Conservation (phyloP, 2,888 invertebrate genomes). For the Cheilosia scutellata region DNA sequence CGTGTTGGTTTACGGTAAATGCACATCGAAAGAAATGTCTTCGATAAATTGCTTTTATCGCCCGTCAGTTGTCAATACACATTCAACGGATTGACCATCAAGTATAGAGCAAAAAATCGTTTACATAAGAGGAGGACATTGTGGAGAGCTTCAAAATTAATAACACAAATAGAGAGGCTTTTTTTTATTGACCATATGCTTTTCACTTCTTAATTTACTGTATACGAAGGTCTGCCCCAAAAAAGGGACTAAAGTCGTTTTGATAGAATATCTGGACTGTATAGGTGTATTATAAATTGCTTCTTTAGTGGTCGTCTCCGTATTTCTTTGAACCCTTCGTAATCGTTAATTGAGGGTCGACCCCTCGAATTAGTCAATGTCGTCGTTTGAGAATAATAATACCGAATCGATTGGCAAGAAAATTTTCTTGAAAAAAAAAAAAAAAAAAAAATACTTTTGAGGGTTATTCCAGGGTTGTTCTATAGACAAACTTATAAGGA, state of each 20-base stretch:
- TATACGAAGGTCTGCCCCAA: background rate
- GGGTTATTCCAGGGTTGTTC: too few relatives aligned
- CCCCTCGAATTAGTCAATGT: conserved; percentile 10
- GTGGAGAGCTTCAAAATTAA: background rate
- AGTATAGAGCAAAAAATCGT: background rate
- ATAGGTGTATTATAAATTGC: conserved; percentile 1
- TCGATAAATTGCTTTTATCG: conserved; percentile 4
- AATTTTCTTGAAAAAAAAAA: background rate
- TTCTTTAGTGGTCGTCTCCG: background rate
- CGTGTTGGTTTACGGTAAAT: conserved; percentile 8
- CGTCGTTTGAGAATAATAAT: background rate
- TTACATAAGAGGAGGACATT: background rate
- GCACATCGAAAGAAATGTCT: background rate
- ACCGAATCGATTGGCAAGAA: background rate
- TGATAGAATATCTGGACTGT: background rate
- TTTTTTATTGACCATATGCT: background rate
- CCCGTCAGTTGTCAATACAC: background rate
- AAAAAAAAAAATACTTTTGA: too few relatives aligned
- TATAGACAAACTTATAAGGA: too few relatives aligned
- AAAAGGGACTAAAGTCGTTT: background rate
- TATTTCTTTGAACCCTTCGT: conserved; percentile 27
- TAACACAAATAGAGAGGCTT: background rate
- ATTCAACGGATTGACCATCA: background rate
- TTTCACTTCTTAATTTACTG: background rate
- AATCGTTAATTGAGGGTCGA: conserved; percentile 32